Conservation (phyloP, 2,888 invertebrate species). For the Boloria euphrosyne region DNA sequence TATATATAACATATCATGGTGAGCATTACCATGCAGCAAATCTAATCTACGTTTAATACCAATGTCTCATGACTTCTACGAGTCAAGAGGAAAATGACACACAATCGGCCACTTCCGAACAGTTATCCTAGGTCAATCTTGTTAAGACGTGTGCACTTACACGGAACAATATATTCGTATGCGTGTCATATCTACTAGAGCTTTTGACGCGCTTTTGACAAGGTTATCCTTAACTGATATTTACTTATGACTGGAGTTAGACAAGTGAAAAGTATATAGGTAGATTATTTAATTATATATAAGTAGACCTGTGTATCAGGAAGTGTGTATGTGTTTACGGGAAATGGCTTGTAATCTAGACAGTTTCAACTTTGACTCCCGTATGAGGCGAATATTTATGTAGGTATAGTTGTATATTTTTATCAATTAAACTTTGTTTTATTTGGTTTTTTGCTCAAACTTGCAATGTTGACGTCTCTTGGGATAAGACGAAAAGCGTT, state of each 20-base stretch:
- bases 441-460: too few relatives aligned
- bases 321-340: too few relatives aligned
- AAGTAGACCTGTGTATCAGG: too few relatives aligned
- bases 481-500: too few relatives aligned
- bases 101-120: slow-evolving; percentile 73
- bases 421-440: too few relatives aligned
- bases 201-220: slow-evolving; percentile 23
- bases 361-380: too few relatives aligned
- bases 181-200: slow-evolving; percentile 35
- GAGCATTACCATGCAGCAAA: slow-evolving; percentile 33
- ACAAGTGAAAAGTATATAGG: not conserved
- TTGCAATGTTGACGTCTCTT: too few relatives aligned
- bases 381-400: too few relatives aligned
- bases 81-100: slow-evolving; percentile 71
- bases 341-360: too few relatives aligned
- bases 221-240: slow-evolving; percentile 12
- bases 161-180: slow-evolving; percentile 41
- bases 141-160: slow-evolving; percentile 50
- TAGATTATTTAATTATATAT: slow-evolving; percentile 2
- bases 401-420: too few relatives aligned
- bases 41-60: slow-evolving; percentile 45
- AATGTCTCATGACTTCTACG: slow-evolving; percentile 48
- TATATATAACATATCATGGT: not conserved
- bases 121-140: slow-evolving; percentile 72
- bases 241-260: slow-evolving; percentile 17